These are phyloP conservation scores for Sinodicranocentrus sp. DNA, from an alignment of 2,888 invertebrate species.

Conservation along the genomic window DNA sequence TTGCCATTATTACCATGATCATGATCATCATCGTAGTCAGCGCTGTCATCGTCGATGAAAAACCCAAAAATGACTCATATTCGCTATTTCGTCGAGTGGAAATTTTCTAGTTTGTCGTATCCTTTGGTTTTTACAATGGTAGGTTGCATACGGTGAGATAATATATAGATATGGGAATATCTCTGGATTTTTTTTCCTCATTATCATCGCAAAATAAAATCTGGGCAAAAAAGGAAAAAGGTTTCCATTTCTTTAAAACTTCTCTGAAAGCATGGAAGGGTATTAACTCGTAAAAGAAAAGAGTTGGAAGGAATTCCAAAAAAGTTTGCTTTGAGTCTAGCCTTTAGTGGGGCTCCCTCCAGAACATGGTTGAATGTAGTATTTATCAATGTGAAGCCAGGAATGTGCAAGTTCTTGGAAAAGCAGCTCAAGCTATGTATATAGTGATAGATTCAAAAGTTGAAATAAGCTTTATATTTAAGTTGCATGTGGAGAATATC, in stretches of 20 bases:
- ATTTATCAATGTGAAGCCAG: slow-evolving; percentile 6
- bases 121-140: too few relatives aligned
- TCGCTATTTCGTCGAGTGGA: neutral
- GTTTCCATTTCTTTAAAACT: neutral
- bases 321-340: too few relatives aligned
- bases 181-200: too few relatives aligned
- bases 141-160: too few relatives aligned
- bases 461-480: slow-evolving; percentile 9
- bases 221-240: neutral
- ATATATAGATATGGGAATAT: too few relatives aligned
- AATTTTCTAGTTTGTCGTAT: too few relatives aligned
- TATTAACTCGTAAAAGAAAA: too few relatives aligned
- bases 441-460: neutral
- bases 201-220: neutral
- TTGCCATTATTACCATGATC: slow-evolving; percentile 53
- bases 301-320: too few relatives aligned
- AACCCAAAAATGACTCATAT: slow-evolving; percentile 44
- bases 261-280: too few relatives aligned
- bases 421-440: neutral
- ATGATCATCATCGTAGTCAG: slow-evolving; percentile 26
- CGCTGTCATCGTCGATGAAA: slow-evolving; percentile 36
- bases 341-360: too few relatives aligned
- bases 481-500: too few relatives aligned
- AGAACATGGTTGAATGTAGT: too few relatives aligned
- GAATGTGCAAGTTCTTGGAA: neutral